These are phyloP conservation scores for Eurosta solidaginis DNA, from an alignment of 1,140 invertebrate genomes.

Conservation along the genomic window DNA sequence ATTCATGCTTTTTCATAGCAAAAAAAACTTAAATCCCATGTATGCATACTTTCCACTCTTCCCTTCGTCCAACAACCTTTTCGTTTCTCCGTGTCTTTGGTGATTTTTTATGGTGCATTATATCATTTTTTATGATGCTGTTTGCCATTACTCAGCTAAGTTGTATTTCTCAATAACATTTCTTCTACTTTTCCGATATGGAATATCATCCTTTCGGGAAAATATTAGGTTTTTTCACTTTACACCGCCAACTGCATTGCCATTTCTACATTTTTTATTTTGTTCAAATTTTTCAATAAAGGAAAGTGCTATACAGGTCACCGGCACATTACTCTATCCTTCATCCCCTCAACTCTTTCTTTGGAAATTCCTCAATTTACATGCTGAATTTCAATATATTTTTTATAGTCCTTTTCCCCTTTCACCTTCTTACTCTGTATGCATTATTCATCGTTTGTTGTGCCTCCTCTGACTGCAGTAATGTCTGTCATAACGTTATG, in stretches of 20 bases:
- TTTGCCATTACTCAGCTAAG: background rate
- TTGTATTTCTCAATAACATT: conserved; percentile 14
- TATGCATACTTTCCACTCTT: background rate
- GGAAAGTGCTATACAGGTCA: conserved; percentile 45
- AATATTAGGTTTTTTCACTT: background rate
- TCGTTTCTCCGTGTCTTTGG: background rate
- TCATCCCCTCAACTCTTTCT: background rate
- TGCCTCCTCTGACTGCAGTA: background rate
- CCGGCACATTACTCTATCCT: background rate
- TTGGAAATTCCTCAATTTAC: conserved; percentile 30
- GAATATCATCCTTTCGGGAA: background rate
- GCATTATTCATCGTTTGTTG: background rate
- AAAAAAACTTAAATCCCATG: background rate
- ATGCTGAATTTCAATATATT: background rate
- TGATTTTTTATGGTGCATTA: background rate
- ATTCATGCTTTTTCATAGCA: background rate
- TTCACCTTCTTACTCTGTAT: conserved; percentile 19
- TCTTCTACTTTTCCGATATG: background rate
- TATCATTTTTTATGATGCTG: conserved; percentile 29
- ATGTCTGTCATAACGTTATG: background rate
- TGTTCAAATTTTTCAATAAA: conserved; percentile 49
- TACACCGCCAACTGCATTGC: background rate
- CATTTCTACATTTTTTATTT: background rate
- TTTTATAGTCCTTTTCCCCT: background rate
- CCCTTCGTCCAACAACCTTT: background rate